Base-by-base conservation (phyloP, 1,140 invertebrate genomes). In the Drosophila lini region DNA sequence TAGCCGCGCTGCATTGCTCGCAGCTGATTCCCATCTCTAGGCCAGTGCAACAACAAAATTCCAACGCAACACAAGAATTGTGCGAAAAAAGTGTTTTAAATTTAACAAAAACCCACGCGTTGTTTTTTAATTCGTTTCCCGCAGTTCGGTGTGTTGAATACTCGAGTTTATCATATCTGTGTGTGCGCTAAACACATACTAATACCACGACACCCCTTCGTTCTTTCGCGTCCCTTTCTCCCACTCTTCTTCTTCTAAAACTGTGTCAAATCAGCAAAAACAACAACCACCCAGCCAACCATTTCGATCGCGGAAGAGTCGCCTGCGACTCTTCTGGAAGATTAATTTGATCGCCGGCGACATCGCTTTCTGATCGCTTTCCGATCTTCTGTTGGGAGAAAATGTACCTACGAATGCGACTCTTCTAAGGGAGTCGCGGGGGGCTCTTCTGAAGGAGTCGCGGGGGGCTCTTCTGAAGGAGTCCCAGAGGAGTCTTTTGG, bases 31-130 rank as follows among this genome's bases (percentile, higher is more conserved):
- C 42, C 61, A 78, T 57, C 70, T 3, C 57, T 50, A 53, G 0
- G 7, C 11, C 19, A 80, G 71, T 83, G 76, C 77, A 80, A 84
- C 81, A 84, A 85, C 81, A 84, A 85, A 74, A 81, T 85, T 84
- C 78, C 81, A 84, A 84, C 81, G 81, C 81, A 79, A 68, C 69
- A 36, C 75, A 60, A 19, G 9, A 56, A 28, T 47, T 52, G 48
- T 67, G 59, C 62, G 57, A 84, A 68, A 73, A 62, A 44, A 42
- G 25, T 19, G 22, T 31, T n/a, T 40, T 34, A 34, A 75, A 48
- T 41, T 38, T 52, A 32, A 19, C 57, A 28, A 55, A 56, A 71
- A 32, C 50, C 32, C 63, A 45, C 67, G 71, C 55, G 67, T 61
- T 59, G 42, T 44, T 25, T 55, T 31, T 60, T 4, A 34, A 53